Conservation (phyloP, 1,140 invertebrate species). For the Drosophila lowei region DNA sequence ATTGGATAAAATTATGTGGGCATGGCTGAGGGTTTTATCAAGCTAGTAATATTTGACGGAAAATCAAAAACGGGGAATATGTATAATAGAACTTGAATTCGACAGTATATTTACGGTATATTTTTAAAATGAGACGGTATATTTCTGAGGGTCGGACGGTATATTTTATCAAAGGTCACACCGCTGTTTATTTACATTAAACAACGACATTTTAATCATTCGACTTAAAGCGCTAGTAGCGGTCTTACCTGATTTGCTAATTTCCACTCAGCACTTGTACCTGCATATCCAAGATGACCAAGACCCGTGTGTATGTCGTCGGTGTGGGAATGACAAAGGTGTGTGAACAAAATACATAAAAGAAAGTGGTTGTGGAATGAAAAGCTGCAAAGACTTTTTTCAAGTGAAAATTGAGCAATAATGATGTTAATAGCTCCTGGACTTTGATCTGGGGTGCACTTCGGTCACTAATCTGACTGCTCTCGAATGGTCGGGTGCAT, state of each 20-base stretch:
- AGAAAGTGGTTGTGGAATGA: not conserved
- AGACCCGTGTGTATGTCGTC: conserved; percentile 92
- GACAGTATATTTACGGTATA: too few relatives aligned
- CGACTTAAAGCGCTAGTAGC: conserved; percentile 15
- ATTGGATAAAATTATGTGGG: too few relatives aligned
- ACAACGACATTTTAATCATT: conserved; percentile 27
- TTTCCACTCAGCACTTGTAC: not conserved
- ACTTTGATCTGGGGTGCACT: conserved; percentile 73
- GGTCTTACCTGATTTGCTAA: conserved; percentile 27
- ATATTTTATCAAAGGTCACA: too few relatives aligned
- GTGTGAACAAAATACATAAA: conserved; percentile 35
- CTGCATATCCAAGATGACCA: conserved; percentile 80
- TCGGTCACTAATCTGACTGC: conserved; percentile 40
- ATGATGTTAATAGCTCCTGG: conserved; percentile 42
- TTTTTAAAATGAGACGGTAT: too few relatives aligned
- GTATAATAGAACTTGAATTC: too few relatives aligned
- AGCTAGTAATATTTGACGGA: too few relatives aligned
- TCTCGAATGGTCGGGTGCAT: conserved; percentile 5
- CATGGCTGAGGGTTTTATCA: too few relatives aligned
- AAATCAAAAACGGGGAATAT: too few relatives aligned
- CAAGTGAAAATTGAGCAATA: conserved; percentile 16
- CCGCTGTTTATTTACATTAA: too few relatives aligned
- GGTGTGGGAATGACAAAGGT: conserved; percentile 99
- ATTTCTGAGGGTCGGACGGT: too few relatives aligned
- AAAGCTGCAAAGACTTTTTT: conserved; percentile 6